These are phyloP conservation scores for Dromaius novaehollandiae DNA, from an alignment of 2,113 vertebrate genomes.

Conservation along the genomic window DNA sequence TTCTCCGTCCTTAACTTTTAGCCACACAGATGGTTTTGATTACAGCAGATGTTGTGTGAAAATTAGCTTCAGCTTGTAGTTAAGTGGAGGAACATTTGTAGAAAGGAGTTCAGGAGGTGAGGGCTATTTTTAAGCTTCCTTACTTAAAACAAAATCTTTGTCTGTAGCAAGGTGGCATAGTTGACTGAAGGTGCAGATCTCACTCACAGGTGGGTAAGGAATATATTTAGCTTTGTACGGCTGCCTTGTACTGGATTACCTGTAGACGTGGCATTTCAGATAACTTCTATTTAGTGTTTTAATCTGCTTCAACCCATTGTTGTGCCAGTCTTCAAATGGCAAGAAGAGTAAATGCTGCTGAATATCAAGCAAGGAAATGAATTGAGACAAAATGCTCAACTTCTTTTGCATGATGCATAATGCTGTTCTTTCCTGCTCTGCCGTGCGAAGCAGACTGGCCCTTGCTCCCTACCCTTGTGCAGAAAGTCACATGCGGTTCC, in stretches of 20 bases:
- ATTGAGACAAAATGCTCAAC: background rate
- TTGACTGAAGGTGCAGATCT: background rate
- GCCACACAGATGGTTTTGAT: slow-evolving; percentile 79
- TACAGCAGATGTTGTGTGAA: slow-evolving; percentile 75
- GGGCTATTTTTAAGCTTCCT: slow-evolving; percentile 46
- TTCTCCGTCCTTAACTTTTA: slow-evolving; percentile 41
- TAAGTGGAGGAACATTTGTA: slow-evolving; percentile 18
- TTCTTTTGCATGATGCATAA: background rate
- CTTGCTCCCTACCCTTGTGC: background rate
- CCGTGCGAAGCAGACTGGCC: background rate
- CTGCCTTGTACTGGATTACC: background rate
- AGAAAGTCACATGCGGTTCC: background rate
- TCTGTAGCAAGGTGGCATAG: background rate
- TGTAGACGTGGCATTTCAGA: background rate
- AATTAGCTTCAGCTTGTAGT: slow-evolving; percentile 78
- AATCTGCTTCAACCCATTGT: background rate
- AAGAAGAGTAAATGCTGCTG: background rate
- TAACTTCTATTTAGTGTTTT: background rate
- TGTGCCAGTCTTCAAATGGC: background rate
- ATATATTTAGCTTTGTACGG: background rate
- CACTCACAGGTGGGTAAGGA: background rate
- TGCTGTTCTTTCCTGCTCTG: background rate
- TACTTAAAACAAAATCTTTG: slow-evolving; percentile 15
- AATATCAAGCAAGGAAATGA: background rate
- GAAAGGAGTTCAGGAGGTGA: slow-evolving; percentile 25